These are phyloP conservation scores for Poecilus cupreus DNA, from an alignment of 2,888 invertebrate genomes.

Conservation along the genomic window DNA sequence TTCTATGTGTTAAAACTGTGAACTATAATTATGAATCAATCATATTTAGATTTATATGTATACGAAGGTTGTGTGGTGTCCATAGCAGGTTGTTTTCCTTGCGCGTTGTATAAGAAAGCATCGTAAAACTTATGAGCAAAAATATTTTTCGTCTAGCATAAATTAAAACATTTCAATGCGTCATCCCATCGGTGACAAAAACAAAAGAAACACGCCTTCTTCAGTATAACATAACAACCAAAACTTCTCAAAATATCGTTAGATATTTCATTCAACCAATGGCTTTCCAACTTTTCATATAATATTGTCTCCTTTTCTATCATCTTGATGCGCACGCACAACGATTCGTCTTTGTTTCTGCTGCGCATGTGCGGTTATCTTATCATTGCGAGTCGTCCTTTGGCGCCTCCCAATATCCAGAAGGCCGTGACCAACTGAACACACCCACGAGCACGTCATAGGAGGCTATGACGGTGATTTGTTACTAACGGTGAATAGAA, in stretches of 20 bases:
- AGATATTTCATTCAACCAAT: not conserved
- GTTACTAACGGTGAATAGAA: not conserved
- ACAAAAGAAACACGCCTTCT: too few relatives aligned
- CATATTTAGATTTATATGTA: too few relatives aligned
- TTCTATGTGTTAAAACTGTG: too few relatives aligned
- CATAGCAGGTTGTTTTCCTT: too few relatives aligned
- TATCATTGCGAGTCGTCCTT: constrained; percentile 29
- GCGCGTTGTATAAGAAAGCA: too few relatives aligned
- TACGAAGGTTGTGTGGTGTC: too few relatives aligned
- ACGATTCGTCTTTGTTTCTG: not conserved
- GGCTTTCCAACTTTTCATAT: not conserved
- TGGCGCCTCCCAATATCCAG: constrained; percentile 28
- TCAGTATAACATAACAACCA: too few relatives aligned
- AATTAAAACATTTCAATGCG: too few relatives aligned
- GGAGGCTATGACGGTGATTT: not conserved
- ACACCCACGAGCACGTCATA: constrained; percentile 16
- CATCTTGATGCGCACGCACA: constrained; percentile 2
- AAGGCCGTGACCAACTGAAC: not conserved
- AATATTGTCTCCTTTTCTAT: constrained; percentile 7
- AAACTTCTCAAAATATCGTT: not conserved
- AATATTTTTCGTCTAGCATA: too few relatives aligned
- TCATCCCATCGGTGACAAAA: too few relatives aligned
- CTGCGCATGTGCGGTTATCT: constrained; percentile 38
- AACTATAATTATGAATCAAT: too few relatives aligned
- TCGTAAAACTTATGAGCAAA: too few relatives aligned